Evolutionary conservation across 1,140 invertebrate species (phyloP).

Genomic region (Drosophila biarmipes): DNA sequence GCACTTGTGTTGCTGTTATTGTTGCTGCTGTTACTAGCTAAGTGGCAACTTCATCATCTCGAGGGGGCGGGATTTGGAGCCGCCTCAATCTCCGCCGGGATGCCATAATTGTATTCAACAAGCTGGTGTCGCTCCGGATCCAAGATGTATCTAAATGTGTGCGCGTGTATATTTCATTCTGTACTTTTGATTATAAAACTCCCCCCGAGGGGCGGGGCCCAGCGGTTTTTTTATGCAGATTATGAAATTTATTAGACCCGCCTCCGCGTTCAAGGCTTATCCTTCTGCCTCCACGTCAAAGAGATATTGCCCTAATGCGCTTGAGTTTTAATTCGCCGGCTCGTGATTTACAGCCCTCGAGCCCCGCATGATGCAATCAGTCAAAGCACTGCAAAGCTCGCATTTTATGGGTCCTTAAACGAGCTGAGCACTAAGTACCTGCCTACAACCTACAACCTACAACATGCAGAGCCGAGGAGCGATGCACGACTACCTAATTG

Average conservation of each 20-base stretch:
- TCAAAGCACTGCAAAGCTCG: slow-evolving; percentile 29
- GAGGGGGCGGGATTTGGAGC: slow-evolving; percentile 27
- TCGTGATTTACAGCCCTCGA: slow-evolving; percentile 60
- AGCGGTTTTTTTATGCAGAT: slow-evolving; percentile 65
- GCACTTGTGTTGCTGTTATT: slow-evolving; percentile 56
- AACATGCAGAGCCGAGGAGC: slow-evolving; percentile 2
- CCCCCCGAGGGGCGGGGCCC: not conserved
- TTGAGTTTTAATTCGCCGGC: slow-evolving; percentile 71
- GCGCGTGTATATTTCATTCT: slow-evolving; percentile 48
- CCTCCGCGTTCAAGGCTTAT: slow-evolving; percentile 30
- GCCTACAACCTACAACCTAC: slow-evolving; percentile 1
- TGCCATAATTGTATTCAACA: slow-evolving; percentile 80
- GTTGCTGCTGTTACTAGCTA: slow-evolving; percentile 61
- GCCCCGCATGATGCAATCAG: slow-evolving; percentile 40
- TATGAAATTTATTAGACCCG: slow-evolving; percentile 71
- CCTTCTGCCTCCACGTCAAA: slow-evolving; percentile 4
- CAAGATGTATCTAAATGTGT: slow-evolving; percentile 39
- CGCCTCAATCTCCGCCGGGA: slow-evolving; percentile 64
- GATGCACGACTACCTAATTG: slow-evolving; percentile 18
- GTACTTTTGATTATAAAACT: slow-evolving; percentile 54
- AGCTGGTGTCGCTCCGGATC: slow-evolving; percentile 73
- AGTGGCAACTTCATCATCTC: slow-evolving; percentile 79
- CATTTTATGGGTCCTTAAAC: slow-evolving; percentile 47
- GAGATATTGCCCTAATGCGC: slow-evolving; percentile 66
- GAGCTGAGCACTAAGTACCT: slow-evolving; percentile 35